Evolutionary conservation across 1,140 invertebrate genomes (phyloP).

Genomic region (Polyergus mexicanus): DNA sequence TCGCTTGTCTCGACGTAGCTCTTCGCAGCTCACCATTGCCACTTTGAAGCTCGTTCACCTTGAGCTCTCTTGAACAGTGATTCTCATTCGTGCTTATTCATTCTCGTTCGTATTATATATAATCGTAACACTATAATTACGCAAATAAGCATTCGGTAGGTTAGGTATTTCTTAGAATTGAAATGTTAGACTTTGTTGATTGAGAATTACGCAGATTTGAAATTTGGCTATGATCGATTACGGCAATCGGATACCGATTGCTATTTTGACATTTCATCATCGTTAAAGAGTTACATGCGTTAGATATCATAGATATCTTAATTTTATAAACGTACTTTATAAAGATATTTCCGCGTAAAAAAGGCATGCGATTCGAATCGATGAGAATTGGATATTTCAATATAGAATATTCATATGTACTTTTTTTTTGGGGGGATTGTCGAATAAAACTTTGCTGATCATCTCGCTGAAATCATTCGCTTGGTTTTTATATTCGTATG

Average conservation of each 20-base stretch:
- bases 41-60: constrained; percentile 85
- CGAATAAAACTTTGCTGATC: neutral
- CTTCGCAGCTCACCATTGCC: constrained; percentile 79
- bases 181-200: neutral
- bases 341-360: neutral
- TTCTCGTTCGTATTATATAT: neutral
- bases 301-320: neutral
- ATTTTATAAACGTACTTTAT: neutral
- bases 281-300: neutral
- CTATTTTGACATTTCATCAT: neutral
- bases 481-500: constrained; percentile 1
- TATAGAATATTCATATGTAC: no score
- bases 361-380: neutral
- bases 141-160: neutral
- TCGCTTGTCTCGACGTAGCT: constrained; percentile 73
- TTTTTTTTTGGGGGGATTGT: neutral
- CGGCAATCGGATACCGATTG: neutral
- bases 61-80: constrained; percentile 83
- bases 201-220: neutral
- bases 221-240: neutral
- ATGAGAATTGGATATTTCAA: neutral
- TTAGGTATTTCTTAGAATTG: neutral
- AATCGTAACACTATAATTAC: neutral
- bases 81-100: constrained; percentile 76
- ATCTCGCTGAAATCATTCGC: constrained; percentile 15